A percentile compares a stretch with the other conserved stretches of the same genome.
Evolutionary conservation across 2,888 invertebrate species (phyloP).

Genomic region (Synergus gifuensis): DNA sequence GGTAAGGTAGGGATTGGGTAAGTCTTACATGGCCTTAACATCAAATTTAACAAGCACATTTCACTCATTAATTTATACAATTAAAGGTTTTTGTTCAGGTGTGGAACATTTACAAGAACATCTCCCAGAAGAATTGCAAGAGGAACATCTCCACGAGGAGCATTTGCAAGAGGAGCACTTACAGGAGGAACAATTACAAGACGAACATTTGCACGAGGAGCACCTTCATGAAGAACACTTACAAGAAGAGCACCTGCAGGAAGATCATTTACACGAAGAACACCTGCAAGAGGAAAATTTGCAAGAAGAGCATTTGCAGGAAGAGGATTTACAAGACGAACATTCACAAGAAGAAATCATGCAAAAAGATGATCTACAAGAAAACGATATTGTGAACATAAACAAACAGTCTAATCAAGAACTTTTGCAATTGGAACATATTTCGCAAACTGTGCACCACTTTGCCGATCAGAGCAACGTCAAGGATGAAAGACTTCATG

Average conservation of each 20-base stretch:
- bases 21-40: too few species aligned
- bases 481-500: constrained; percentile 34
- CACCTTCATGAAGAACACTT: constrained; percentile 33
- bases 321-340: constrained; percentile 25
- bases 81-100: constrained; percentile 38
- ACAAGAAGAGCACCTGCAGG: constrained; percentile 23
- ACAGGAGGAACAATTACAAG: constrained; percentile 13
- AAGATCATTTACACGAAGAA: constrained; percentile 31
- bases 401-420: not conserved
- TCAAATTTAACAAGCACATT: not conserved
- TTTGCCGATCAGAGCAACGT: not conserved
- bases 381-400: not conserved
- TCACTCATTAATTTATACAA: constrained; percentile 30
- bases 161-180: constrained; percentile 13
- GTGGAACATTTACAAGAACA: constrained; percentile 29
- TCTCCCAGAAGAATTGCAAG: constrained; percentile 19
- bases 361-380: not conserved
- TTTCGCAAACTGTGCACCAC: constrained; percentile 24
- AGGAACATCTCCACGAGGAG: constrained; percentile 1
- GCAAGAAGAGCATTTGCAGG: constrained; percentile 25
- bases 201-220: constrained; percentile 42
- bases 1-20: too few species aligned
- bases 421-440: constrained; percentile 20
- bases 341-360: not conserved
- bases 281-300: constrained; percentile 23